Base-by-base conservation (phyloP, 2,888 invertebrate genomes). In the Drosophila subquinaria region DNA sequence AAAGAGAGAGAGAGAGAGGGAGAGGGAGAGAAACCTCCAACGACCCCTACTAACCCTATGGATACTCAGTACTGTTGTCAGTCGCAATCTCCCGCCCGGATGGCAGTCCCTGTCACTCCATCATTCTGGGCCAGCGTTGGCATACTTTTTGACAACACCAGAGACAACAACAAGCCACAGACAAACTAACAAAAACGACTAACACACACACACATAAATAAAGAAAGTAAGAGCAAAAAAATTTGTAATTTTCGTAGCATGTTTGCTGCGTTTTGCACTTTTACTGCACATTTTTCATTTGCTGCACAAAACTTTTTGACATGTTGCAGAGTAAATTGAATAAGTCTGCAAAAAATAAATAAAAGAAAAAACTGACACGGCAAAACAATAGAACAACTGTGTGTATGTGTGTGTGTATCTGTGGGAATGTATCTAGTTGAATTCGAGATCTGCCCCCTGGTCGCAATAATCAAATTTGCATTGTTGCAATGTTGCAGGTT, bases 231-330 rank as follows among this genome's bases (percentile, higher is more conserved):
- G n/a, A 62, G n/a, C 27, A 59, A 33, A 62, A 61, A 69, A 73
- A 63, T 64, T 69, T 88, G 89, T 89, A 83, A 84, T 84, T 84
- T 84, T 84, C 79, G 82, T 78, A 81, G 87, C 81, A 84, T 84
- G 89, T 84, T 84, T 84, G 89, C 89, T 88, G 89, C 89, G 84
- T 83, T 84, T 88, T 84, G 84, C 89, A 89, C 89, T 84, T 87
- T 84, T 84, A 45, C 63, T 81, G 73, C 81, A 84, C 84, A 84
- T 84, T 84, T 88, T 89, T 84, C 89, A 84, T 84, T 78, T 86
- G 75, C 67, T 67, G 84, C 81, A 71, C 73, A 83, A 81, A 84
- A 84, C 89, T 84, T 84, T 84, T 84, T 84, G 83, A 84, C 83
- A 84, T 84, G 83, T 84, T 84, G 89, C 79, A 76, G 81, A 77